phyloP scores from a whole-genome alignment of 2,888 invertebrate species.

The Apoda limacodes region DNA sequence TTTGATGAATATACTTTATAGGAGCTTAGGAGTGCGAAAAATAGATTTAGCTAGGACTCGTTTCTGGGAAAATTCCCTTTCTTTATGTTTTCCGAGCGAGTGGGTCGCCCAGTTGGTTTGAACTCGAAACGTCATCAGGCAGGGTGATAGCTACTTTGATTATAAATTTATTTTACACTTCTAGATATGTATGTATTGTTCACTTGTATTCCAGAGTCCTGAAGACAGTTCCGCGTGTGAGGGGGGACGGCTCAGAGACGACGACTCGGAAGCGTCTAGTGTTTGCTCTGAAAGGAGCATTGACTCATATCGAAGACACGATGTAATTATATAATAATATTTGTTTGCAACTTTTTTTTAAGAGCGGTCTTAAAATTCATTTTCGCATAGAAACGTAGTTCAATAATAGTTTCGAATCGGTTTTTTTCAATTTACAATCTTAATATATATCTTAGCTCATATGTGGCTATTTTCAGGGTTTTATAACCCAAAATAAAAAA shows the following conservation, averaged over 20 bases:
- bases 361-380: neutral
- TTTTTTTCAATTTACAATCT: neutral
- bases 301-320: conserved; percentile 84
- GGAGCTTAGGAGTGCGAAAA: no score
- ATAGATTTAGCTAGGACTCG: no score
- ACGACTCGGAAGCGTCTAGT: conserved; percentile 95
- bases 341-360: neutral
- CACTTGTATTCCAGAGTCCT: conserved; percentile 45
- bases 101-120: neutral
- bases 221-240: conserved; percentile 66
- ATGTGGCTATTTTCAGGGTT: no score
- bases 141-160: no score
- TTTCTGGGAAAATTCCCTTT: no score
- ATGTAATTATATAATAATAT: conserved; percentile 70
- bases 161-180: no score
- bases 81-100: neutral
- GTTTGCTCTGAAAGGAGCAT: conserved; percentile 93
- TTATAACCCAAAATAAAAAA: no score
- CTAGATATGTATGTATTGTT: neutral
- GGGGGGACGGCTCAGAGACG: conserved; percentile 64
- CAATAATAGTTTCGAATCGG: neutral
- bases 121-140: no score
- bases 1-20: no score
- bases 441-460: no score
- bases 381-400: neutral